Conservation (phyloP, 2,113 vertebrate genomes). For the Pipa parva region DNA sequence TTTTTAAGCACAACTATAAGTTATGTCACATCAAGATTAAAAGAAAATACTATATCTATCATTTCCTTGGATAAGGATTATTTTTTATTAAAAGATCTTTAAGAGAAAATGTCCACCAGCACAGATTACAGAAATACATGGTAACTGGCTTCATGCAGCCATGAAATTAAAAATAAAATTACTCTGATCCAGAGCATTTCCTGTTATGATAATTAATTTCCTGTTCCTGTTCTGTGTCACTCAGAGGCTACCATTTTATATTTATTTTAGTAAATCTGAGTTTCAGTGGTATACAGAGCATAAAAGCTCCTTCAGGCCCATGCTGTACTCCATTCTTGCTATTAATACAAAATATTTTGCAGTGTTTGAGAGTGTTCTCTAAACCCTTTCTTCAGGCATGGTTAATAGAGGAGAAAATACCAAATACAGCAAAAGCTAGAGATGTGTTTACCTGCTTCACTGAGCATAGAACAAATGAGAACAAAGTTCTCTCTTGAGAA, state of each 20-base stretch:
- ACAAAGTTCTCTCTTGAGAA: conserved; percentile 28
- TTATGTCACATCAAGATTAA: no score
- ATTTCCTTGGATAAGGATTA: no score
- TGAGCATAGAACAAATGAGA: conserved; percentile 29
- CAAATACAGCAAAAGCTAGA: conserved; percentile 22
- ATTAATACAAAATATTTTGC: conserved; percentile 18
- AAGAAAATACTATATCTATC: no score
- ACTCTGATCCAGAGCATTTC: not conserved
- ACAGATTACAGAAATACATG: not conserved
- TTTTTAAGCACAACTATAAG: no score
- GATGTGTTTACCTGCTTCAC: conserved; percentile 24
- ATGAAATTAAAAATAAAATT: not conserved
- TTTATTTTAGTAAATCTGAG: not conserved
- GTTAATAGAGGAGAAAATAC: conserved; percentile 17
- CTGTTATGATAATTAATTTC: not conserved
- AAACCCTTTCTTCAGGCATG: conserved; percentile 13
- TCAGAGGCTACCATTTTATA: not conserved
- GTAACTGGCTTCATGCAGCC: not conserved
- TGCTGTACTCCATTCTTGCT: conserved; percentile 3
- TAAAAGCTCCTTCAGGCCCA: not conserved
- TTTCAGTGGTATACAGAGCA: not conserved
- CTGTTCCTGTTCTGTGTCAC: not conserved
- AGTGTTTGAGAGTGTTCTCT: conserved; percentile 13
- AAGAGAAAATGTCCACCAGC: not conserved
- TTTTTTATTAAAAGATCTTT: no score